Percentiles rank a stretch among this genome's conserved stretches.
Evolutionary conservation across 1,140 invertebrate species (phyloP).

Genomic region (Papilio helenus): DNA sequence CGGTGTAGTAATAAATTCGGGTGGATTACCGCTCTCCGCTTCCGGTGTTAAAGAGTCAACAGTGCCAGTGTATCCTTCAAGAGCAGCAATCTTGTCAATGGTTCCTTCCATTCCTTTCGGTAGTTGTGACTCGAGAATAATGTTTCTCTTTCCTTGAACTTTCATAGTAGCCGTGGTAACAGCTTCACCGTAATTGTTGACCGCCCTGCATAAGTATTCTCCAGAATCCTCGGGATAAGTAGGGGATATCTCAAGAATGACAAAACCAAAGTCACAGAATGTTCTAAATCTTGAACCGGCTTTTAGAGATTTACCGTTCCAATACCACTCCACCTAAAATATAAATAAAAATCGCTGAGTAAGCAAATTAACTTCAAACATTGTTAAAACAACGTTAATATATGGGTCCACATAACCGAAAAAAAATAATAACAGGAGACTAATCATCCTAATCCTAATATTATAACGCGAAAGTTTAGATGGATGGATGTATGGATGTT

Average conservation of each 20-base stretch:
- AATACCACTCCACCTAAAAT: slow-evolving; percentile 94
- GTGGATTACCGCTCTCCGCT: slow-evolving; percentile 93
- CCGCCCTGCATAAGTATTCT: slow-evolving; percentile 95
- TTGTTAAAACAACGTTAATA: neutral
- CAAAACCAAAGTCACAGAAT: slow-evolving; percentile 98
- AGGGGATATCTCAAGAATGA: slow-evolving; percentile 96
- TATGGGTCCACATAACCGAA: slow-evolving; percentile 29
- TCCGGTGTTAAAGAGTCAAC: slow-evolving; percentile 86
- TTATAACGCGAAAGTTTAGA: too few species aligned
- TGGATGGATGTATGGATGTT: too few species aligned
- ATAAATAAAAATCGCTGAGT: neutral
- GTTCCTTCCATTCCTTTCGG: slow-evolving; percentile 96
- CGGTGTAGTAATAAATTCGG: slow-evolving; percentile 95
- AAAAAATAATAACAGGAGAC: neutral
- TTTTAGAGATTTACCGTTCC: slow-evolving; percentile 95
- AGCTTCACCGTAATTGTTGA: slow-evolving; percentile 95
- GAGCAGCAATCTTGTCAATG: slow-evolving; percentile 95
- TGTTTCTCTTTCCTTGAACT: slow-evolving; percentile 94
- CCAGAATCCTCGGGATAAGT: slow-evolving; percentile 97
- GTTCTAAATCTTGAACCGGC: slow-evolving; percentile 95
- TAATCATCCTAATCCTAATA: too few species aligned
- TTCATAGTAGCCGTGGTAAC: slow-evolving; percentile 96
- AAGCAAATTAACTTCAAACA: neutral
- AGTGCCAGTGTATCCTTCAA: slow-evolving; percentile 92
- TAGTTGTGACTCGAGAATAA: slow-evolving; percentile 95